Evolutionary conservation across 2,797 vertebrate genomes (phyloP), one percentile per base, ranked within the genome.

Genomic region (Chromobotia macracanthus): DNA sequence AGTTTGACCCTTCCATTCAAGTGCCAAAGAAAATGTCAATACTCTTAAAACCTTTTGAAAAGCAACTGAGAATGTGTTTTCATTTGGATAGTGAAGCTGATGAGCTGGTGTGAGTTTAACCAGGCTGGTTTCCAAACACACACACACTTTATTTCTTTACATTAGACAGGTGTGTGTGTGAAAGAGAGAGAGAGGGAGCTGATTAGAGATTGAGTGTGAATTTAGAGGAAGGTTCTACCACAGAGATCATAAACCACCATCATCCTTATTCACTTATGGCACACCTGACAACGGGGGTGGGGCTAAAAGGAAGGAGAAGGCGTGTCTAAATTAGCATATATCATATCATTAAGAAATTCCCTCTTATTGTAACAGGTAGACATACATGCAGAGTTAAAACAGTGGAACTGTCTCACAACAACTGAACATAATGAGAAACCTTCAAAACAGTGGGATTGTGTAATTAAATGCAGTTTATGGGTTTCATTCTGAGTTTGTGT

Each of bases 21-120:
- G 89, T 88, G 90, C 84, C 80, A 87, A 87, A 89, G 89, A 89
- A 89, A 78, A 88, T 82, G 85, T 90, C 89, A 84, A 88, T 79
- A 44, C 82, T 80, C 78, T 82, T 11, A 74, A 84, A 90, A 88
- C 85, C 87, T 87, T 87, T 88, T 83, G 87, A 88, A 84, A 51
- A 68, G 79, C 75, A 83, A 85, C 48, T 56, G 60, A 91, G 88
- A 86, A 86, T 87, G 84, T 83, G 78, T 83, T 85, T 84, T 83
- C 84, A 89, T 91, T 86, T 84, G 84, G 86, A 86, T 67, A 74
- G 85, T 64, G 69, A 86, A 88, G 86, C 82, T 89, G 89, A 92
- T 85, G 88, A 87, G 84, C 72, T 69, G 86, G 88, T 89, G 89
- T 84, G 87, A 90, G 68, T 89, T 89, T 89, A 85, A 85, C 61